A percentile compares a stretch with the other conserved stretches of the same genome.
Evolutionary conservation across 2,113 vertebrate genomes (phyloP).

Genomic region (Takifugu bimaculatus): DNA sequence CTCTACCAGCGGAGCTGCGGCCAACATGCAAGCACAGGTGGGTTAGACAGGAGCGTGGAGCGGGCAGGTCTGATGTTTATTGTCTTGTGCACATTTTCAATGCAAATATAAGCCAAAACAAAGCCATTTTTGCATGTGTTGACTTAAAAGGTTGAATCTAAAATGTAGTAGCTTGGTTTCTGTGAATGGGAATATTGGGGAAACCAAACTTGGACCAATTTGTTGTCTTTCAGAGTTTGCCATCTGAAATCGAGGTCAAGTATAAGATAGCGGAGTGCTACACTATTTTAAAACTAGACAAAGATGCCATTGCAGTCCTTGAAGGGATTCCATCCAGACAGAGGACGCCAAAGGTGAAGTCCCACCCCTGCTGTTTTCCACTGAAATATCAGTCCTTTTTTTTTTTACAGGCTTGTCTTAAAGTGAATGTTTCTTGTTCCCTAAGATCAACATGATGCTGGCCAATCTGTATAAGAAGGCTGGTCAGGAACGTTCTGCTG

Average conservation of each 20-base stretch:
- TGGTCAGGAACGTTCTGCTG: slow-evolving; percentile 94
- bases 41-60: background rate
- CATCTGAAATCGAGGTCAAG: slow-evolving; percentile 97
- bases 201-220: background rate
- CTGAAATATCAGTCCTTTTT: background rate
- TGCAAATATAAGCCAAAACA: too few species aligned
- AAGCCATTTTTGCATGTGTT: too few species aligned
- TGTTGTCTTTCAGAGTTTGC: slow-evolving; percentile 81
- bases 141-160: too few species aligned
- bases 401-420: background rate
- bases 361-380: too few species aligned
- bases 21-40: slow-evolving; percentile 91
- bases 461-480: slow-evolving; percentile 97
- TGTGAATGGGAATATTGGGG: background rate
- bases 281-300: slow-evolving; percentile 95
- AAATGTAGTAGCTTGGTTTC: background rate
- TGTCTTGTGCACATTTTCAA: too few species aligned
- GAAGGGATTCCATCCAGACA: slow-evolving; percentile 96
- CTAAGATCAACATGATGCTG: slow-evolving; percentile 98
- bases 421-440: background rate
- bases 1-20: slow-evolving; percentile 85
- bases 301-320: slow-evolving; percentile 94
- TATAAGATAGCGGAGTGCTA: slow-evolving; percentile 99
- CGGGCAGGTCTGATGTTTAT: background rate
- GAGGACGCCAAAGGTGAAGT: slow-evolving; percentile 90